A percentile compares a stretch with the other conserved stretches of the same genome.
Conservation (phyloP, 2,888 invertebrate genomes). For the Horisme vitalbata region DNA sequence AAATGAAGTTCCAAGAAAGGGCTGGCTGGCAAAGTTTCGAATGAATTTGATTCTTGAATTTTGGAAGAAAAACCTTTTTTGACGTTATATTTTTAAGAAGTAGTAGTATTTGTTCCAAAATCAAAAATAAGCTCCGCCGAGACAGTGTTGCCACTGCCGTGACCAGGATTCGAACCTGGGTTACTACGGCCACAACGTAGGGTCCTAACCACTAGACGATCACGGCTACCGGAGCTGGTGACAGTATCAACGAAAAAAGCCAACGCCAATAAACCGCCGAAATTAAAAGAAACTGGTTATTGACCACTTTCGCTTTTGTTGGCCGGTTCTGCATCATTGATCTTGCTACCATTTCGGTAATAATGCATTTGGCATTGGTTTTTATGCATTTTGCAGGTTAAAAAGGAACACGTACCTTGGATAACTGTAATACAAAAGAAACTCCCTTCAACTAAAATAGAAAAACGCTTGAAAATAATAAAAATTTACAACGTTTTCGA, state of each 20-base stretch:
- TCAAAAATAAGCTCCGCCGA: conserved; percentile 40
- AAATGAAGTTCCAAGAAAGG: too few species aligned
- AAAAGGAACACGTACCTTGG: too few species aligned
- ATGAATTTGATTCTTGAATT: background rate
- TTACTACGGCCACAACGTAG: conserved; percentile 90
- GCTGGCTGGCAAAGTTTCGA: too few species aligned
- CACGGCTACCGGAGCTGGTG: conserved; percentile 64
- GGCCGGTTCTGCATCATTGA: conserved; percentile 17
- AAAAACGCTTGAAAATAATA: too few species aligned
- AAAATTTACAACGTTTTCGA: too few species aligned
- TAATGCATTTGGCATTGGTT: background rate
- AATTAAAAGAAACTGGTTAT: background rate
- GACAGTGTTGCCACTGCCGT: conserved; percentile 78
- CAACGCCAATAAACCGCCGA: conserved; percentile 6
- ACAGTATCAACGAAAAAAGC: conserved; percentile 60
- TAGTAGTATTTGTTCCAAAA: background rate
- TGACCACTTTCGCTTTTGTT: conserved; percentile 21
- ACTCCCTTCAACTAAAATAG: too few species aligned
- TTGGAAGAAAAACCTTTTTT: too few species aligned
- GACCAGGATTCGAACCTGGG: conserved; percentile 90
- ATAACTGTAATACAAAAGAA: too few species aligned
- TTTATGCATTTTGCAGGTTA: background rate
- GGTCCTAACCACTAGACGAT: conserved; percentile 89
- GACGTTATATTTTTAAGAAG: too few species aligned
- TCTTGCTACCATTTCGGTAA: background rate